Percentiles rank a stretch among this genome's conserved stretches.
These are phyloP conservation scores for Listrodromus nycthemerus DNA, from an alignment of 2,888 invertebrate genomes.

Conservation along the genomic window DNA sequence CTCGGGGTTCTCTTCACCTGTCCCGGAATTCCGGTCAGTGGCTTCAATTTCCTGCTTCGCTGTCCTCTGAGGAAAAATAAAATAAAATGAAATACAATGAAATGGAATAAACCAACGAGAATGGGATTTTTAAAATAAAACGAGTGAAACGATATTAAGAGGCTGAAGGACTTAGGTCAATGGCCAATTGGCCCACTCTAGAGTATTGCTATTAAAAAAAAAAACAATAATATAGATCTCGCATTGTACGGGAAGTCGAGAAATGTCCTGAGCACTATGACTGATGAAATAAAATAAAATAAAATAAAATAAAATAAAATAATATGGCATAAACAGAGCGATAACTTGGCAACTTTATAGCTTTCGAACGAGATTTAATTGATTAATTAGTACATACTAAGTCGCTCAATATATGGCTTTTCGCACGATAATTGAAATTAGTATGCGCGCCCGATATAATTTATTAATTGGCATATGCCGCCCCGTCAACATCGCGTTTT, in stretches of 20 bases:
- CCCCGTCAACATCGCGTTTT: conserved; percentile 31
- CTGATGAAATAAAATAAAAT: conserved; percentile 10
- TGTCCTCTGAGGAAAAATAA: conserved; percentile 22
- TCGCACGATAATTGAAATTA: too few relatives aligned
- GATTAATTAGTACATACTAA: background rate
- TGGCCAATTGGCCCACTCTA: too few relatives aligned
- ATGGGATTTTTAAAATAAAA: too few relatives aligned
- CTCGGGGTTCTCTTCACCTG: conserved; percentile 43
- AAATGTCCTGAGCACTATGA: too few relatives aligned
- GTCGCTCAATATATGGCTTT: too few relatives aligned
- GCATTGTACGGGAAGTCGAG: too few relatives aligned
- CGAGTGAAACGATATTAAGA: too few relatives aligned
- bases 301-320: conserved; percentile 10
- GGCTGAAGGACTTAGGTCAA: too few relatives aligned
- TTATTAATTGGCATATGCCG: conserved; percentile 15
- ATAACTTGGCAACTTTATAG: conserved; percentile 30
- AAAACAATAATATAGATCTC: too few relatives aligned
- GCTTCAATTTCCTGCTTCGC: conserved; percentile 61
- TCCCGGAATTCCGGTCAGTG: conserved; percentile 56
- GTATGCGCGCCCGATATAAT: conserved; percentile 9
- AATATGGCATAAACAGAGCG: conserved; percentile 39
- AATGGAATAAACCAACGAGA: conserved; percentile 9
- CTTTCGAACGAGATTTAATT: conserved; percentile 26
- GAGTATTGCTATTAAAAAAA: too few relatives aligned
- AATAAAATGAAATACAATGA: background rate